phyloP scores from a whole-genome alignment of 1,140 invertebrate genomes.

The Bombus sylvicola region DNA sequence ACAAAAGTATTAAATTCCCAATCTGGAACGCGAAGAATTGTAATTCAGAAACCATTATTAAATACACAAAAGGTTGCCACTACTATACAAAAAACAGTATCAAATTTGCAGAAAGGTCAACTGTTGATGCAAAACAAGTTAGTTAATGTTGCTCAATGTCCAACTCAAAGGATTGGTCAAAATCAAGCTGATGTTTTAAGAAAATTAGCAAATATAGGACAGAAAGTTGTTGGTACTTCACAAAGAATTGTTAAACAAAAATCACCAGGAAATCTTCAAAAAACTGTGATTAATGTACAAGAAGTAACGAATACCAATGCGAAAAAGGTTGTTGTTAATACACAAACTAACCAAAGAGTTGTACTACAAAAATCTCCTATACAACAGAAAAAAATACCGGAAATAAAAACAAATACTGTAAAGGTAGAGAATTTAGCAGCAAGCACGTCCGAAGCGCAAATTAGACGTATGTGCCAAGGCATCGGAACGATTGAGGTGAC shows the following conservation, averaged over 20 bases:
- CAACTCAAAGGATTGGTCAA: slow-evolving; percentile 26
- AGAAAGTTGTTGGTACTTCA: slow-evolving; percentile 11
- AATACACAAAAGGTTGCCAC: slow-evolving; percentile 65
- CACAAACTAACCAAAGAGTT: slow-evolving; percentile 76
- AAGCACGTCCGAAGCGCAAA: slow-evolving; percentile 82
- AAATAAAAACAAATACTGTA: slow-evolving; percentile 80
- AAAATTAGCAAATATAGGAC: slow-evolving; percentile 28
- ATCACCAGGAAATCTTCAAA: slow-evolving; percentile 32
- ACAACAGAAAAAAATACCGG: slow-evolving; percentile 59
- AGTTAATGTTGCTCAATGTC: not conserved
- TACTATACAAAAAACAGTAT: slow-evolving; percentile 69
- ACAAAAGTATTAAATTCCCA: slow-evolving; percentile 44
- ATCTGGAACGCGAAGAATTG: slow-evolving; percentile 64
- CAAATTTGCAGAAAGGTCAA: slow-evolving; percentile 67
- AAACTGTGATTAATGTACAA: slow-evolving; percentile 54
- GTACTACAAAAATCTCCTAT: slow-evolving; percentile 75
- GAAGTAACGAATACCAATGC: slow-evolving; percentile 25
- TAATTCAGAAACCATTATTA: slow-evolving; percentile 70
- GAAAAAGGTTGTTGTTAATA: slow-evolving; percentile 60
- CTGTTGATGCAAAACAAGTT: slow-evolving; percentile 40
- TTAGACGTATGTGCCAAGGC: slow-evolving; percentile 83
- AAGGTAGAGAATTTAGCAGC: slow-evolving; percentile 83
- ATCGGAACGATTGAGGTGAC: slow-evolving; percentile 84
- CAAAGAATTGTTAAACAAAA: slow-evolving; percentile 54
- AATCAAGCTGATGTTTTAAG: slow-evolving; percentile 27